Percentiles rank a stretch among this genome's conserved stretches.
Conservation (phyloP, 2,888 invertebrate species). For the Nephrotoma guestfalica region DNA sequence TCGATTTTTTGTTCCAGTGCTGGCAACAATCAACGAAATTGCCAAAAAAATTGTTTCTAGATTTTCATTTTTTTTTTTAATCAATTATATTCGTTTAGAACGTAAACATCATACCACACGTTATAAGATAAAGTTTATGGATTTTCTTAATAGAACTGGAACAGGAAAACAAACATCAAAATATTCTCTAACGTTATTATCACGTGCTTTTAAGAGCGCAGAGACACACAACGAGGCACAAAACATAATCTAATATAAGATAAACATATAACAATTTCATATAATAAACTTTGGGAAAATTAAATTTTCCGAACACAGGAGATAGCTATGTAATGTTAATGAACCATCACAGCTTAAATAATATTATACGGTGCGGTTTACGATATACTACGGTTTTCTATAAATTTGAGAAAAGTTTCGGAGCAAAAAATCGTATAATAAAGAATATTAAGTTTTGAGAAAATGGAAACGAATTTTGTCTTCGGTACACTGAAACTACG, state of each 20-base stretch:
- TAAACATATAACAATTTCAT: background rate
- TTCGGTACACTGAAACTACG: background rate
- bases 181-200: background rate
- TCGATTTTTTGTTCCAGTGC: background rate
- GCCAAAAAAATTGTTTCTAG: too few species aligned
- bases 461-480: background rate
- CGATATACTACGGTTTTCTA: background rate
- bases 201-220: background rate
- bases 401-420: background rate
- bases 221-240: background rate
- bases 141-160: background rate
- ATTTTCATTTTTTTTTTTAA: background rate
- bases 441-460: background rate
- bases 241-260: background rate
- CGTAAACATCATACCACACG: background rate
- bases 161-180: background rate
- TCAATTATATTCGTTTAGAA: background rate
- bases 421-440: background rate
- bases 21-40: background rate
- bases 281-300: background rate
- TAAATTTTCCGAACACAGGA: background rate
- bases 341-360: background rate
- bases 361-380: background rate
- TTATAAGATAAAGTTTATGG: background rate
- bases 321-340: background rate